A percentile compares a stretch with the other conserved stretches of the same genome.
These are phyloP conservation scores for Tetragonisca angustula DNA, from an alignment of 2,888 invertebrate species.

Conservation along the genomic window DNA sequence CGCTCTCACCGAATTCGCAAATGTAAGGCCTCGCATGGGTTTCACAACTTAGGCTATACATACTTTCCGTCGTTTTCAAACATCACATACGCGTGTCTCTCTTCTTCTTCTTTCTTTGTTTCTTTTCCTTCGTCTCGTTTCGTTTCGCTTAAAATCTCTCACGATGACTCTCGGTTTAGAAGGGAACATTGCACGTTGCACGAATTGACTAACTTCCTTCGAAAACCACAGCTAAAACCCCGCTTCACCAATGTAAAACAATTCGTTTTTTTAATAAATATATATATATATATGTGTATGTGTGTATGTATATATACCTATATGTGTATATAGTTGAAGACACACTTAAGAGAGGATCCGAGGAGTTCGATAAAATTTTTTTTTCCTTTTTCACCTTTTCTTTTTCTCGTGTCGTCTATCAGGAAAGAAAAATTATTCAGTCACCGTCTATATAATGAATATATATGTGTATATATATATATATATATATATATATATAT, in stretches of 20 bases:
- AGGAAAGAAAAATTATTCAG: constrained; percentile 35
- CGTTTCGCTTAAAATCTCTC: constrained; percentile 9
- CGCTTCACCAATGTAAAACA: constrained; percentile 27
- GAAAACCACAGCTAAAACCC: not conserved
- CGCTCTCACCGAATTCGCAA: constrained; percentile 58
- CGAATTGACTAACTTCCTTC: constrained; percentile 46
- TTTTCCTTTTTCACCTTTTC: not conserved
- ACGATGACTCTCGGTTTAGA: constrained; percentile 32
- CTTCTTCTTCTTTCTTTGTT: not conserved
- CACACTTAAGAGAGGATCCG: constrained; percentile 38
- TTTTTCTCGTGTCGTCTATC: constrained; percentile 20
- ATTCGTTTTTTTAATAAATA: constrained; percentile 21
- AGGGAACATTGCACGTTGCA: constrained; percentile 16
- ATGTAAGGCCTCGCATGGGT: constrained; percentile 71
- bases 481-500: constrained; percentile 9
- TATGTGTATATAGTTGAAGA: constrained; percentile 17
- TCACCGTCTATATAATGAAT: constrained; percentile 26
- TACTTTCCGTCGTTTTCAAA: constrained; percentile 67
- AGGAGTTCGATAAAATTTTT: constrained; percentile 31
- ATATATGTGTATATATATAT: no score
- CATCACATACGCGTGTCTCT: constrained; percentile 55
- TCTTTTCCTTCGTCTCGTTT: not conserved
- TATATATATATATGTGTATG: not conserved
- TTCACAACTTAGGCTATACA: constrained; percentile 70
- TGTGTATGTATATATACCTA: constrained; percentile 1